These are phyloP conservation scores for Masnerella sp. DNA, from an alignment of 2,888 invertebrate species.

Conservation along the genomic window DNA sequence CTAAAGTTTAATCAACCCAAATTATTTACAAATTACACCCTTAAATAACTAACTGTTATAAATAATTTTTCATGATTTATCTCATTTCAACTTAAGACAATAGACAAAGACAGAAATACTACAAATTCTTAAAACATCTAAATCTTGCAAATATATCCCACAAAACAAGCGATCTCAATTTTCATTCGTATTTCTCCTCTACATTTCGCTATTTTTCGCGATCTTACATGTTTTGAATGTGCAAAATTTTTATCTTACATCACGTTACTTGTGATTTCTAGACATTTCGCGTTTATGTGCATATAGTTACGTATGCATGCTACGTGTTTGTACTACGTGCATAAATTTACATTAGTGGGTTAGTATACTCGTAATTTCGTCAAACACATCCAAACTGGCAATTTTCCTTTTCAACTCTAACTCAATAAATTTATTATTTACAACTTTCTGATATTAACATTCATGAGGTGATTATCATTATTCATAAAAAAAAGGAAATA, in stretches of 20 bases:
- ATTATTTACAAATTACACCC: no score
- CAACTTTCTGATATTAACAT: constrained; percentile 4
- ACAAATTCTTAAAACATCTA: no score
- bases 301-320: constrained; percentile 43
- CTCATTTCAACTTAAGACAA: no score
- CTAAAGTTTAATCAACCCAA: no score
- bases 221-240: constrained; percentile 9
- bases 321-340: constrained; percentile 51
- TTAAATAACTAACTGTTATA: no score
- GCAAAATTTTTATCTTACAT: constrained; percentile 19
- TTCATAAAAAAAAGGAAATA: background rate
- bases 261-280: constrained; percentile 20
- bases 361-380: constrained; percentile 44
- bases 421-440: constrained; percentile 24
- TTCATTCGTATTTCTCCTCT: no score
- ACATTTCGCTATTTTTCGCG: no score
- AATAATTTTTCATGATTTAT: no score
- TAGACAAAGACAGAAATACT: no score
- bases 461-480: background rate
- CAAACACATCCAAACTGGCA: constrained; percentile 20
- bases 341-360: constrained; percentile 48
- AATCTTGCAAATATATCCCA: no score
- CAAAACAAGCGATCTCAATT: no score
- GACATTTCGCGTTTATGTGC: constrained; percentile 37
- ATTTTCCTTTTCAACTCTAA: constrained; percentile 19